Conservation (phyloP, 2,888 invertebrate genomes). For the Cloeon dipterum region DNA sequence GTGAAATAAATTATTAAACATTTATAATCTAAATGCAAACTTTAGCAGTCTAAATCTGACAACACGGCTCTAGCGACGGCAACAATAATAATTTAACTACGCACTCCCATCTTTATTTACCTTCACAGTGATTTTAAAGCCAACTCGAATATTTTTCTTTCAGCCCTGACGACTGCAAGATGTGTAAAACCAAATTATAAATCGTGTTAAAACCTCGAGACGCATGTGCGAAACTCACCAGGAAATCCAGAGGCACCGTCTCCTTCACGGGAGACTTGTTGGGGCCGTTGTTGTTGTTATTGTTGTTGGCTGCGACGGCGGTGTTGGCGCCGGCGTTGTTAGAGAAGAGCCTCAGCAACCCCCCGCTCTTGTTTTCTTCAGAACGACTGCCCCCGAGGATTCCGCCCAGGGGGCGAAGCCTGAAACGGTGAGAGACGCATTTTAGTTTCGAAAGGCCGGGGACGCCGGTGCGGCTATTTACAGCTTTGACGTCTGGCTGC, state of each 20-base stretch:
- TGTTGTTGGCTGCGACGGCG: constrained; percentile 11
- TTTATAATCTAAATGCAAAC: too few species aligned
- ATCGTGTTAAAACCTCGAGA: neutral
- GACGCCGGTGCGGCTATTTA: neutral
- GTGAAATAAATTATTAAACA: too few species aligned
- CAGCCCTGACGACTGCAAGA: too few species aligned
- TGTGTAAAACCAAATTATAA: neutral
- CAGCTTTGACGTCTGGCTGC: neutral
- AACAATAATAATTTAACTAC: too few species aligned
- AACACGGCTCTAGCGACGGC: too few species aligned
- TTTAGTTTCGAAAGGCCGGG: neutral
- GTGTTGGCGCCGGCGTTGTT: constrained; percentile 5
- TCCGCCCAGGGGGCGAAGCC: neutral
- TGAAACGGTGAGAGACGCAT: too few species aligned
- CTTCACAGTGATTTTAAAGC: too few species aligned
- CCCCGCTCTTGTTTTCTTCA: neutral
- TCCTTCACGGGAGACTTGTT: too few species aligned
- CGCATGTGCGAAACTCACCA: neutral
- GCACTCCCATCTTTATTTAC: too few species aligned
- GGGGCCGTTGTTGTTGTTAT: constrained; percentile 17
- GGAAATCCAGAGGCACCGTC: too few species aligned
- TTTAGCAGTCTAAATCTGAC: too few species aligned
- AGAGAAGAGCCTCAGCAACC: neutral
- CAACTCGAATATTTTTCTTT: too few species aligned
- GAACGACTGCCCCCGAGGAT: neutral